A percentile compares a stretch with the other conserved stretches of the same genome.
These are phyloP conservation scores for Conops quadrifasciatus DNA, from an alignment of 2,888 invertebrate genomes.

Conservation along the genomic window DNA sequence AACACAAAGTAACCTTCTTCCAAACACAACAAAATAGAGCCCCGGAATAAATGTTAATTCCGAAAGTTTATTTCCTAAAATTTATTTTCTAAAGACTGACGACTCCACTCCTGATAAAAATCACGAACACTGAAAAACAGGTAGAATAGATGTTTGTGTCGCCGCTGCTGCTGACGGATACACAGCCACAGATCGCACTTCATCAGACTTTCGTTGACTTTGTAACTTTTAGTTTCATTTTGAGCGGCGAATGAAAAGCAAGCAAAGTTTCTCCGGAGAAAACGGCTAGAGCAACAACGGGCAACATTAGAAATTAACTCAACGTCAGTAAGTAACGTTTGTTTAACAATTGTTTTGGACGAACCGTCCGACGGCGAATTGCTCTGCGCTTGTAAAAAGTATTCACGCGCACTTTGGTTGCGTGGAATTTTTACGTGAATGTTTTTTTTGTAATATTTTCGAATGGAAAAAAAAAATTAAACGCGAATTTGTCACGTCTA, in stretches of 20 bases:
- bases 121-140: too few species aligned
- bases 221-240: slow-evolving; percentile 56
- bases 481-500: too few species aligned
- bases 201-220: slow-evolving; percentile 14
- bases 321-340: not conserved
- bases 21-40: too few species aligned
- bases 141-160: not conserved
- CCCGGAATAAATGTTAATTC: too few species aligned
- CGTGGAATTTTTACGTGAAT: slow-evolving; percentile 13
- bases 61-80: too few species aligned
- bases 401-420: not conserved
- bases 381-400: not conserved
- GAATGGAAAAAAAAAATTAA: too few species aligned
- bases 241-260: slow-evolving; percentile 42
- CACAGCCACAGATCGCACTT: not conserved
- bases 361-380: not conserved
- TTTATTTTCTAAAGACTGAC: not conserved
- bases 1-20: too few species aligned
- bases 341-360: not conserved
- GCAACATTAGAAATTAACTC: not conserved
- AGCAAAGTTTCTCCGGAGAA: not conserved
- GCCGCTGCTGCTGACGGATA: not conserved
- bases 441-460: not conserved
- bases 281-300: not conserved
- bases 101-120: not conserved